Evolutionary conservation across 2,113 vertebrate genomes (phyloP).

Genomic region (Equus przewalskii): DNA sequence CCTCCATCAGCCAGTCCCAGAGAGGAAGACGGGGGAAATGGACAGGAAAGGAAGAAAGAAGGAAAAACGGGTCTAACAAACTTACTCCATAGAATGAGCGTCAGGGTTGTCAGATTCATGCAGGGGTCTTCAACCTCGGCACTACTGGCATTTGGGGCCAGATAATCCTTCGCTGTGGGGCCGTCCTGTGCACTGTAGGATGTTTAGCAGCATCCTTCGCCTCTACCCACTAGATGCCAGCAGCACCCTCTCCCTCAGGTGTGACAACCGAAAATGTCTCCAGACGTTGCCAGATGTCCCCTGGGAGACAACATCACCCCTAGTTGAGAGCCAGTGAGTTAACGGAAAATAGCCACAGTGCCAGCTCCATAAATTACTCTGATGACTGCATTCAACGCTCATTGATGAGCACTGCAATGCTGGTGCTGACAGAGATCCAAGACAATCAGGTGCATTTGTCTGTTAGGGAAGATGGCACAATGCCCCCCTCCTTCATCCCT

Average conservation of each 20-base stretch:
- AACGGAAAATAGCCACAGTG: not conserved
- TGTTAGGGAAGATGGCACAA: not conserved
- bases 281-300: not conserved
- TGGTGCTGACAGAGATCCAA: not conserved
- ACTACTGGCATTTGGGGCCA: not conserved
- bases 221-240: not conserved
- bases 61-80: not conserved
- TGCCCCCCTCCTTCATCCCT: not conserved
- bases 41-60: not conserved
- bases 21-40: not conserved
- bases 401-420: not conserved
- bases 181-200: fast-evolving
- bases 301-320: not conserved
- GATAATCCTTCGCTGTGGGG: not conserved
- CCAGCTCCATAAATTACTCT: not conserved
- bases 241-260: not conserved
- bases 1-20: not conserved
- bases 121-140: not conserved
- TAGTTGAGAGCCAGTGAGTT: not conserved
- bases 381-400: too few relatives aligned
- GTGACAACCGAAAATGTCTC: not conserved
- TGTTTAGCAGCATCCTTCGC: not conserved
- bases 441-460: not conserved
- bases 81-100: not conserved
- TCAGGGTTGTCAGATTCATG: not conserved